Evolutionary conservation across 2,797 vertebrate species (phyloP).

Genomic region (Nyctalus aviator): DNA sequence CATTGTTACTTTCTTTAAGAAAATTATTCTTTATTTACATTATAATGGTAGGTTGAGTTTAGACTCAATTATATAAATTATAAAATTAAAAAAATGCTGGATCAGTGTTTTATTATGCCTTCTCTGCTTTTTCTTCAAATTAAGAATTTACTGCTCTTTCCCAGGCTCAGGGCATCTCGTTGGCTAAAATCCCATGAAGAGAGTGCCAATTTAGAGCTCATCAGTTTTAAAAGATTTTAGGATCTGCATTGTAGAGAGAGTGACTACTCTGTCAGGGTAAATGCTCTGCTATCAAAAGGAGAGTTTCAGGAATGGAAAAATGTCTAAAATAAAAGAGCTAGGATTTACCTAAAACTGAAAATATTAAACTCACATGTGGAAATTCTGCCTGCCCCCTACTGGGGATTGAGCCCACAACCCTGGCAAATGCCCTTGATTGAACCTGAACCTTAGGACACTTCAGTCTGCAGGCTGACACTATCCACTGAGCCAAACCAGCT

Average conservation of each 20-base stretch:
- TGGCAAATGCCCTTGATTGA: too few relatives aligned
- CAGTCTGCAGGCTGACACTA: too few relatives aligned
- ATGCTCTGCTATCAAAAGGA: slow-evolving; percentile 27
- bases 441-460: too few relatives aligned
- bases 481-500: too few relatives aligned
- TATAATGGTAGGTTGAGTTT: slow-evolving; percentile 40
- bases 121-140: slow-evolving; percentile 50
- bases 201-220: background rate
- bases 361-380: slow-evolving; percentile 24
- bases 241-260: background rate
- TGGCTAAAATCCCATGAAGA: background rate
- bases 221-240: background rate
- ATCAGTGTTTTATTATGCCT: slow-evolving; percentile 23
- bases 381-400: slow-evolving; percentile 25
- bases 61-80: slow-evolving; percentile 18
- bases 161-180: background rate
- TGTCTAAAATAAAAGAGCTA: background rate
- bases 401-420: too few relatives aligned
- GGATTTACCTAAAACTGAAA: slow-evolving; percentile 56
- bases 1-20: slow-evolving; percentile 35
- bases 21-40: slow-evolving; percentile 2
- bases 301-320: slow-evolving; percentile 42
- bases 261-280: background rate
- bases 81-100: background rate
- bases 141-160: slow-evolving; percentile 28